phyloP scores from a whole-genome alignment of 2,113 vertebrate genomes.

The Leptocoma aspasia region DNA sequence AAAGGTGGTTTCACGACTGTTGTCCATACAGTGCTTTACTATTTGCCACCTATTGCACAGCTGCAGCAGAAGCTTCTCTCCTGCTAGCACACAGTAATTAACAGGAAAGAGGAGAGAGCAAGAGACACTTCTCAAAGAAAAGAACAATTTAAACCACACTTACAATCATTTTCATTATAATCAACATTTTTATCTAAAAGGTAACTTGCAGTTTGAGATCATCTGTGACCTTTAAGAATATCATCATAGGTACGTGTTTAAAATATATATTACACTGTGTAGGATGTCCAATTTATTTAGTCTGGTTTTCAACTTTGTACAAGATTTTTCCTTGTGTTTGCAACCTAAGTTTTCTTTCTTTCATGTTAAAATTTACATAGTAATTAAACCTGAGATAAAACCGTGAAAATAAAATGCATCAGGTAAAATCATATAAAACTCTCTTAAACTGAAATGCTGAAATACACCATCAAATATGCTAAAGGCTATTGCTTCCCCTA shows the following conservation, averaged over 20 bases:
- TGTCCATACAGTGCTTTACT: not conserved
- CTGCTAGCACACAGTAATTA: not conserved
- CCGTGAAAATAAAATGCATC: not conserved
- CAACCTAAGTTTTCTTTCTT: not conserved
- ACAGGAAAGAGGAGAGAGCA: not conserved
- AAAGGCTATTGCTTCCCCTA: not conserved
- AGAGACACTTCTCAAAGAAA: not conserved
- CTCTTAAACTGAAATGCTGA: not conserved
- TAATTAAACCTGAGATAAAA: not conserved
- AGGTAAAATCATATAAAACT: not conserved
- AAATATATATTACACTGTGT: not conserved
- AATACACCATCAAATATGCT: not conserved
- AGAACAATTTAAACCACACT: not conserved
- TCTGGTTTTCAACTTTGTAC: not conserved
- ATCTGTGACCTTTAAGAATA: constrained; percentile 8
- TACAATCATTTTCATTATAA: not conserved
- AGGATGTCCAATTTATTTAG: not conserved
- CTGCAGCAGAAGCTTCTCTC: not conserved
- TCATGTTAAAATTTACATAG: not conserved
- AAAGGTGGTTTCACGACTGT: not conserved
- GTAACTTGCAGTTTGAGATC: not conserved
- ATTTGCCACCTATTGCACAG: not conserved
- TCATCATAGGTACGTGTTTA: not conserved
- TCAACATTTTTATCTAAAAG: not conserved
- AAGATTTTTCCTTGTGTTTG: not conserved